phyloP scores from a whole-genome alignment of 2,888 invertebrate genomes.

The Drosophila hamatofila region DNA sequence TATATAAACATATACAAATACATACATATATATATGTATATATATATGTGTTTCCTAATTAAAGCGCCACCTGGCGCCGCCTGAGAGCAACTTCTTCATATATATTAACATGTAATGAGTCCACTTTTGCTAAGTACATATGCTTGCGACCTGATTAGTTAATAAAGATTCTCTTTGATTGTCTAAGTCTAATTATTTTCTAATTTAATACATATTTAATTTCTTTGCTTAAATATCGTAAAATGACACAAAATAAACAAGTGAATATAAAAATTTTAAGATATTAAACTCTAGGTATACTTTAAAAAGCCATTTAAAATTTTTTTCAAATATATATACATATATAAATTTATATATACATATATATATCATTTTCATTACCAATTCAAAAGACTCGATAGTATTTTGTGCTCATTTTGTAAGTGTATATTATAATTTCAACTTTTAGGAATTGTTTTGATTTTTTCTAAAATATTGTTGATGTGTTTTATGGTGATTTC shows the following conservation, averaged over 20 bases:
- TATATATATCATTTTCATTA: too few species aligned
- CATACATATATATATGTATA: not conserved
- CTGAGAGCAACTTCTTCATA: not conserved
- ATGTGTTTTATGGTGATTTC: too few species aligned
- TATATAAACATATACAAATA: constrained; percentile 1
- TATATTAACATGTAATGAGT: not conserved
- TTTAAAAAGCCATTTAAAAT: too few species aligned
- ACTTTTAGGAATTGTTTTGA: too few species aligned
- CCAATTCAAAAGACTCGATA: too few species aligned
- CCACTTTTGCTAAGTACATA: not conserved
- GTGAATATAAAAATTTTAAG: not conserved
- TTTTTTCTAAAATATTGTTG: too few species aligned
- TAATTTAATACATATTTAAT: not conserved
- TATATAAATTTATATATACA: too few species aligned
- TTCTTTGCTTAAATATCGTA: not conserved
- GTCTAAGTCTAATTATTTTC: not conserved
- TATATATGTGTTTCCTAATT: not conserved
- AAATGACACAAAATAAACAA: not conserved
- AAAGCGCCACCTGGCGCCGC: constrained; percentile 3
- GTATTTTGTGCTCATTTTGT: too few species aligned
- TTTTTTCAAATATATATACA: too few species aligned
- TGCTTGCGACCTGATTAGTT: not conserved
- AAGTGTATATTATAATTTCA: too few species aligned
- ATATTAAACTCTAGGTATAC: too few species aligned
- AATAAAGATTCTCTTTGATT: not conserved